phyloP scores from a whole-genome alignment of 2,888 invertebrate genomes.

The Acheta domesticus region DNA sequence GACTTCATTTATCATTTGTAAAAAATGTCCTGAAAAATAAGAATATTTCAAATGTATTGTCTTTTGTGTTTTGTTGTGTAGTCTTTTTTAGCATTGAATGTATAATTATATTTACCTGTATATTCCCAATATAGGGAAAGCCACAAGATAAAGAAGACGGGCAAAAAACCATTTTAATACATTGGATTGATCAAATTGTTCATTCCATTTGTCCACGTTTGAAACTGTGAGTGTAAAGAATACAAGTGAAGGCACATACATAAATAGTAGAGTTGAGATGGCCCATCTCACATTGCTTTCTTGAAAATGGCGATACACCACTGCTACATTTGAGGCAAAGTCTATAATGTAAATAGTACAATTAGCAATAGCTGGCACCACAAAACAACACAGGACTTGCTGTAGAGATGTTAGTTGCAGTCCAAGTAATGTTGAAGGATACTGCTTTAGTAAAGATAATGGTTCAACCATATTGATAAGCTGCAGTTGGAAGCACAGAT shows the following conservation, averaged over 20 bases:
- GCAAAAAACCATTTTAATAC: conserved; percentile 27
- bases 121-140: conserved; percentile 61
- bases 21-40: background rate
- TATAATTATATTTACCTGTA: conserved; percentile 53
- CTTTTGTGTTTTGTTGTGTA: no score
- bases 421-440: conserved; percentile 30
- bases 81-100: no score
- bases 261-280: conserved; percentile 49
- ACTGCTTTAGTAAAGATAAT: background rate
- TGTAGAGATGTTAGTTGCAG: conserved; percentile 43
- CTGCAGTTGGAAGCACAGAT: background rate
- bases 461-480: background rate
- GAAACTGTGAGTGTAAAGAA: conserved; percentile 47
- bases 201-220: conserved; percentile 46
- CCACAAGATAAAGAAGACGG: conserved; percentile 49
- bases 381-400: conserved; percentile 52
- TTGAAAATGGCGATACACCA: conserved; percentile 57
- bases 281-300: conserved; percentile 40
- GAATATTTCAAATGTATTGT: background rate
- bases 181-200: conserved; percentile 20
- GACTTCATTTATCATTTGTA: no score
- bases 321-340: conserved; percentile 64
- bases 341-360: conserved; percentile 63
- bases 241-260: conserved; percentile 56
- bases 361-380: conserved; percentile 57